phyloP scores from a whole-genome alignment of 2,888 invertebrate species.

The Agapostemon virescens region DNA sequence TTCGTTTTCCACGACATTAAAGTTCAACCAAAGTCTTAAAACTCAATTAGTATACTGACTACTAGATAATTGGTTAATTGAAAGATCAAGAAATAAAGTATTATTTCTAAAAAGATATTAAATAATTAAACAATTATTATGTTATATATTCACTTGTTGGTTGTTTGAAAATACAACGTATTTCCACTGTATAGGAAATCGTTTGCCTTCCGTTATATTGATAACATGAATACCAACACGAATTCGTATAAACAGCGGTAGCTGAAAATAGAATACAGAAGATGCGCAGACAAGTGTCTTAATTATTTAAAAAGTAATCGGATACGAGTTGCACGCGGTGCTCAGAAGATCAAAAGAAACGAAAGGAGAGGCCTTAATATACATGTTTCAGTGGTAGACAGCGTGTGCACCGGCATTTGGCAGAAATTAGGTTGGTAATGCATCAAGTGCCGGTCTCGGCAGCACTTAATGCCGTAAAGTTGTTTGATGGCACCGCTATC shows the following conservation, averaged over 20 bases:
- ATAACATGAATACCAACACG: not conserved
- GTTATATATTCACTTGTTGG: too few species aligned
- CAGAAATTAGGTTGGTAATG: slow-evolving; percentile 76
- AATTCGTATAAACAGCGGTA: not conserved
- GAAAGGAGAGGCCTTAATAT: slow-evolving; percentile 46
- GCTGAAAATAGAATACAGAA: not conserved
- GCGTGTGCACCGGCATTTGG: slow-evolving; percentile 58
- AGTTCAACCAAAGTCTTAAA: too few species aligned
- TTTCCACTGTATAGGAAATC: not conserved
- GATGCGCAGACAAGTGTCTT: not conserved
- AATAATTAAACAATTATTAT: too few species aligned
- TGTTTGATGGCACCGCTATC: slow-evolving; percentile 78
- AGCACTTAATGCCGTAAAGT: slow-evolving; percentile 77
- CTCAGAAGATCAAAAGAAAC: slow-evolving; percentile 17
- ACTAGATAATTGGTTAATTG: not conserved
- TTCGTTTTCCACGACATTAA: too few species aligned
- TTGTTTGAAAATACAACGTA: not conserved
- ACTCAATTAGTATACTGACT: too few species aligned
- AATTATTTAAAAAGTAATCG: slow-evolving; percentile 4
- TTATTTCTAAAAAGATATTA: not conserved
- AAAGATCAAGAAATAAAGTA: not conserved
- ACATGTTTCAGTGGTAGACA: slow-evolving; percentile 55
- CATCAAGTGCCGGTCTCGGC: slow-evolving; percentile 70
- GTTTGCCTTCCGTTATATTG: not conserved
- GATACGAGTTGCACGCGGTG: not conserved